Evolutionary conservation across 2,888 invertebrate genomes (phyloP).

Genomic region (Aphodius sticticus): DNA sequence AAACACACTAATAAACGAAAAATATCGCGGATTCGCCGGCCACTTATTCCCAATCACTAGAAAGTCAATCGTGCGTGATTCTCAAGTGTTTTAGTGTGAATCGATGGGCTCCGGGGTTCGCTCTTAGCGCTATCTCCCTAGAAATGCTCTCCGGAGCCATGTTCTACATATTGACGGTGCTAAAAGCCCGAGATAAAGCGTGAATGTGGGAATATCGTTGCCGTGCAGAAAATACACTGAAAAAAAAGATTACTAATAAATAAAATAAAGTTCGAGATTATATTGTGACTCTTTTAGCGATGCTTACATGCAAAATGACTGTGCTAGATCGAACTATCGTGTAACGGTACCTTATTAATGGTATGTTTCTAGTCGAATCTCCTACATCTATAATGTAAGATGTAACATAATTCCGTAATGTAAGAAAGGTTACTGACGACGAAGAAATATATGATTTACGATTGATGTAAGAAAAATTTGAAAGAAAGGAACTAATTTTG

Average conservation of each 20-base stretch:
- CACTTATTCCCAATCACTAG: background rate
- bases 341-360: background rate
- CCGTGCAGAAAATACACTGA: background rate
- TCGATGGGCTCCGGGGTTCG: background rate
- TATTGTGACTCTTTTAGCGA: background rate
- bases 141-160: slow-evolving; percentile 19
- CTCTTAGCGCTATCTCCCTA: slow-evolving; percentile 4
- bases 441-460: too few relatives aligned
- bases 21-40: background rate
- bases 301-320: background rate
- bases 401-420: too few relatives aligned
- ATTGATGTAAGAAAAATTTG: too few relatives aligned
- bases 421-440: too few relatives aligned
- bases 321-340: background rate
- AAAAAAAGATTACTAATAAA: background rate
- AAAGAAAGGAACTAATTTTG: too few relatives aligned
- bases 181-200: slow-evolving; percentile 21
- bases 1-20: background rate
- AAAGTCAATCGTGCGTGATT: background rate
- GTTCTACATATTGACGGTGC: slow-evolving; percentile 24
- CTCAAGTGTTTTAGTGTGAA: background rate
- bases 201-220: slow-evolving; percentile 18
- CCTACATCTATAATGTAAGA: too few relatives aligned
- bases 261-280: background rate
- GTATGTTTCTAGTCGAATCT: background rate